These are phyloP conservation scores for Hymenochirus boettgeri DNA, from an alignment of 2,113 vertebrate genomes.

Conservation along the genomic window DNA sequence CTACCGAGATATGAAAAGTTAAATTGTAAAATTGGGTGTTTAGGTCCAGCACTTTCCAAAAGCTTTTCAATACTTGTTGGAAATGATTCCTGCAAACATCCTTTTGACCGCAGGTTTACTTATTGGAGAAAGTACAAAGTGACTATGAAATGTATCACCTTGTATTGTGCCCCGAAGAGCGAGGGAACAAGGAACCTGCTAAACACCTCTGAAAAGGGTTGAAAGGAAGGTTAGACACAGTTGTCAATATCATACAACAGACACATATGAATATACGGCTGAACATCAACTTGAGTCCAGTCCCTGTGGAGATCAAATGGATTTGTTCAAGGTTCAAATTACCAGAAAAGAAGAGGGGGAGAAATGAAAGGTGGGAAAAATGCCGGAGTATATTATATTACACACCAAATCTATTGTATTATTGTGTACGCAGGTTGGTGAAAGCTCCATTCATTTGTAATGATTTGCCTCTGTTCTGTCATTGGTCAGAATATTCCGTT, in stretches of 20 bases:
- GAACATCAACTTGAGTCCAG: slow-evolving; percentile 9
- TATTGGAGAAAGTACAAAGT: slow-evolving; percentile 4
- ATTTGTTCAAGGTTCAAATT: slow-evolving; percentile 43
- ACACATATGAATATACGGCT: slow-evolving; percentile 41
- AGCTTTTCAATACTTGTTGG: no score
- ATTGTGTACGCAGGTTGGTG: no score
- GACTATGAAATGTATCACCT: slow-evolving; percentile 10
- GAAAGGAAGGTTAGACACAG: slow-evolving; percentile 50
- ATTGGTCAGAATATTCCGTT: slow-evolving; percentile 1
- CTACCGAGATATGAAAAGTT: no score
- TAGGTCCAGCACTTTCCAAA: no score
- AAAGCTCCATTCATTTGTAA: neutral
- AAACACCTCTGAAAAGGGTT: slow-evolving; percentile 40
- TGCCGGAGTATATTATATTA: no score
- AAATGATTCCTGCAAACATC: no score
- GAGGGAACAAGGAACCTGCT: neutral
- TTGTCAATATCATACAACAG: slow-evolving; percentile 34
- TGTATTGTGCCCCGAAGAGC: neutral
- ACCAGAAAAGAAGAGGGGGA: slow-evolving; percentile 31
- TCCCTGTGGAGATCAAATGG: slow-evolving; percentile 20
- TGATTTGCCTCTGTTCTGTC: neutral
- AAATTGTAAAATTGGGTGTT: no score
- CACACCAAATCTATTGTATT: no score
- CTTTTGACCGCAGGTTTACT: no score
- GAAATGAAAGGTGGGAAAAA: no score